Base-by-base conservation (phyloP, 2,113 vertebrate genomes). In the Sinocyclocheilus anshuiensis region DNA sequence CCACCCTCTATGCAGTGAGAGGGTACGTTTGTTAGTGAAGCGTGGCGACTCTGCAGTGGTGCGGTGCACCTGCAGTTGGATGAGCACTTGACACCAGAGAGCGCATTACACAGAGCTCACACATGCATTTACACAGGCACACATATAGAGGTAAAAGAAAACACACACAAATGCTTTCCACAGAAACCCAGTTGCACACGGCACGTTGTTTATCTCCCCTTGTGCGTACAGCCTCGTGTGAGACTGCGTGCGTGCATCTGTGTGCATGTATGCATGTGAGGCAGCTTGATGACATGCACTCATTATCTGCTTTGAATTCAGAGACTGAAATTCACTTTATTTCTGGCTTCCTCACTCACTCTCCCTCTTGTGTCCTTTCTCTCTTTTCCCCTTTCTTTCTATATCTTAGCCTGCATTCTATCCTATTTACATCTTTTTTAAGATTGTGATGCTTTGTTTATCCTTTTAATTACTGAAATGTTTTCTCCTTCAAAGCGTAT, bases 41-140 rank as follows among this genome's bases (percentile, higher is more conserved):
- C 87, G 78, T 88, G 83, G 83, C 83, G 87, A 76, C 87, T 88
- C 87, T 88, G 83, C 87, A 88, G 87, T 88, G 83, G 67, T 88
- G 87, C 61, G 83, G 71, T 76, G 83, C 83, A 88, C 85, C 86
- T 88, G 87, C 83, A 78, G 72, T 83, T 85, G 61, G 81, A 82
- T 81, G 87, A 77, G 76, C 67, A 77, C 78, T 72, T 84, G 71
- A 82, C 57, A 81, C 79, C 50, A 86, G 22, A 63, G 39, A 33
- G 26, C 85, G 81, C 67, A 77, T 65, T 63, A 83, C 61, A 83
- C 59, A 45, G n/a, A 86, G 57, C 48, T 61, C 86, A 72, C 53
- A 76, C 72, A 83, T 75, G 55, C 63, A 79, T 63, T 24, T 29
- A 77, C 48, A 79, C 36, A 84, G 10, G 77, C 80, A 59, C 61